Conservation (phyloP, 2,888 invertebrate species). For the Villa cingulata region DNA sequence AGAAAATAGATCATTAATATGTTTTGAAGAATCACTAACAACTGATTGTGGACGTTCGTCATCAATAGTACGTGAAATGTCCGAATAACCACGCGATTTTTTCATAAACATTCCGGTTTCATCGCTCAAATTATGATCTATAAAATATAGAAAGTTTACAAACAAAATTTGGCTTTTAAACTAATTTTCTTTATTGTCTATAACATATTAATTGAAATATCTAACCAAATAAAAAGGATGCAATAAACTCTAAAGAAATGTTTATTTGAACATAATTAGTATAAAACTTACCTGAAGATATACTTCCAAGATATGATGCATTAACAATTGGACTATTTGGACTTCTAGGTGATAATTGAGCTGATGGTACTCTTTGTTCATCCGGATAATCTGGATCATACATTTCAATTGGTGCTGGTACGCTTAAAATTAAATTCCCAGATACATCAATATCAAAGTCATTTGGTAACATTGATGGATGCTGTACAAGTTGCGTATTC, state of each 20-base stretch:
- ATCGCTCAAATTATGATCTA: constrained; percentile 15
- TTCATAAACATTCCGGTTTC: constrained; percentile 38
- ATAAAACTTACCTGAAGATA: constrained; percentile 12
- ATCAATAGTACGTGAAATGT: constrained; percentile 24
- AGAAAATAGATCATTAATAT: constrained; percentile 56
- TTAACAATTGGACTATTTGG: constrained; percentile 43
- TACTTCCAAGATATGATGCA: constrained; percentile 12
- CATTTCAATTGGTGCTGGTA: constrained; percentile 44
- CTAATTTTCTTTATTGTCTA: background rate
- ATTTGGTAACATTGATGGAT: constrained; percentile 82
- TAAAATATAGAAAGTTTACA: no score
- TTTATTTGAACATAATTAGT: no score
- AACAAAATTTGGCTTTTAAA: no score
- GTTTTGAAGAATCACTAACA: constrained; percentile 52
- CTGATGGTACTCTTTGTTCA: constrained; percentile 64
- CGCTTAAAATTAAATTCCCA: constrained; percentile 55
- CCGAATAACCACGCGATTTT: constrained; percentile 47
- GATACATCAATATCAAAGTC: constrained; percentile 85
- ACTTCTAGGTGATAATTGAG: constrained; percentile 55
- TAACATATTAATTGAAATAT: background rate
- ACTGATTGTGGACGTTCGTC: constrained; percentile 48
- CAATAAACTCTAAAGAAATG: no score
- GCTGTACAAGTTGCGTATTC: constrained; percentile 73
- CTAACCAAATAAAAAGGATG: background rate
- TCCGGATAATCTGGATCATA: constrained; percentile 45